phyloP scores from a whole-genome alignment of 2,797 vertebrate genomes.

The Avahi laniger region DNA sequence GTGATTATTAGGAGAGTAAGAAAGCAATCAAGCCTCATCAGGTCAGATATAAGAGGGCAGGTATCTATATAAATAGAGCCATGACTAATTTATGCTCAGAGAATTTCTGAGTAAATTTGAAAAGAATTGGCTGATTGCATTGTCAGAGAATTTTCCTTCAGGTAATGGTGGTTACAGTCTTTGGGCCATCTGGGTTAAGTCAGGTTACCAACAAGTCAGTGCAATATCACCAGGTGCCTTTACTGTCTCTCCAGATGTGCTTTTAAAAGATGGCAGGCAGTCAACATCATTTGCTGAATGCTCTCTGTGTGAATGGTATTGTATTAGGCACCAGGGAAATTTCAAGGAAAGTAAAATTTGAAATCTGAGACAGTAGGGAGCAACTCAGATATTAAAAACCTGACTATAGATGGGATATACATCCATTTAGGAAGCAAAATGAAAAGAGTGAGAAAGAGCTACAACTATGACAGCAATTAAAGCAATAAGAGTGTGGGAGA shows the following conservation, averaged over 20 bases:
- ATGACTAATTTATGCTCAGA: background rate
- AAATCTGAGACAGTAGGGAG: conserved; percentile 54
- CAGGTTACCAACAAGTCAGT: conserved; percentile 60
- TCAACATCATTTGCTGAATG: conserved; percentile 62
- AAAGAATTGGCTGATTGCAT: background rate
- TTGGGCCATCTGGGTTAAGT: conserved; percentile 56
- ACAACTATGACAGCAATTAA: conserved; percentile 34
- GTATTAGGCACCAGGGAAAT: conserved; percentile 72
- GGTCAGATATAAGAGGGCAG: background rate
- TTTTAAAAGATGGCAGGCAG: conserved; percentile 63
- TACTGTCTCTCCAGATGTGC: conserved; percentile 60
- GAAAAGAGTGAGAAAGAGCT: conserved; percentile 13
- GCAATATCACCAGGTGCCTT: conserved; percentile 60
- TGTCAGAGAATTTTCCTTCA: background rate
- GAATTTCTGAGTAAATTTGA: background rate
- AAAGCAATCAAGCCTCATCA: background rate
- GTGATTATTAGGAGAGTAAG: background rate
- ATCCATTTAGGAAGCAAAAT: conserved; percentile 45
- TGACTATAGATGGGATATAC: conserved; percentile 50
- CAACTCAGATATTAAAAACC: conserved; percentile 70
- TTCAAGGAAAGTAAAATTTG: conserved; percentile 72
- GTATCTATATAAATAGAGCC: background rate
- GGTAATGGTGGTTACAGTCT: conserved; percentile 12
- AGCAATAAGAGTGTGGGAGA: background rate
- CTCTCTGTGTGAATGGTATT: conserved; percentile 48